Conservation (phyloP, 1,140 invertebrate species). For the Chymomyza costata region DNA sequence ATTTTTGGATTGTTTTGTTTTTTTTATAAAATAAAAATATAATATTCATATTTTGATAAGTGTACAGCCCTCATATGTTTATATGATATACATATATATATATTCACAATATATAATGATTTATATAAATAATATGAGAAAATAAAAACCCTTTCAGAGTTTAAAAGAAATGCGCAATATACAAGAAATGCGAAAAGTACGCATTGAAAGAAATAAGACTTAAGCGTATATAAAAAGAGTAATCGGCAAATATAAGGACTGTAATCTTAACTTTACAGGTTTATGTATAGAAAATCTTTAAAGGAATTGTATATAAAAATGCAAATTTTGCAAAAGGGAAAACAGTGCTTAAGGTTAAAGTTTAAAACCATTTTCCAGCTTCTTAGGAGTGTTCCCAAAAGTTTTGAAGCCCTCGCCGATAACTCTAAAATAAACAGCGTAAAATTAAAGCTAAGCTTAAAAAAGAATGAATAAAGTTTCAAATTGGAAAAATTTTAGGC, state of each 20-base stretch:
- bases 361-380: no score
- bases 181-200: no score
- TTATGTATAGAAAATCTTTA: no score
- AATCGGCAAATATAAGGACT: no score
- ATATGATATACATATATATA: constrained; percentile 7
- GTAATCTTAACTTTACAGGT: no score
- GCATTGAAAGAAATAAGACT: no score
- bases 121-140: background rate
- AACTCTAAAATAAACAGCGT: constrained; percentile 30
- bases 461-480: constrained; percentile 10
- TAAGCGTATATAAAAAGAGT: no score
- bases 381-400: no score
- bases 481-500: constrained; percentile 14
- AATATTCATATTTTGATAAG: constrained; percentile 32
- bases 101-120: constrained; percentile 14
- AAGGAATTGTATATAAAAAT: no score
- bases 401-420: constrained; percentile 9
- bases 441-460: constrained; percentile 56
- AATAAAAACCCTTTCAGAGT: constrained; percentile 13
- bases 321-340: no score
- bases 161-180: constrained; percentile 22
- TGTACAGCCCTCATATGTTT: no score
- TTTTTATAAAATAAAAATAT: constrained; percentile 43
- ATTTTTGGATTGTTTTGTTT: constrained; percentile 43
- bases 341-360: no score